Evolutionary conservation across 92 coral and sea anemone genomes (phyloP), one percentile per base, ranked within the genome.

Genomic region (Epizoanthus rinbou): DNA sequence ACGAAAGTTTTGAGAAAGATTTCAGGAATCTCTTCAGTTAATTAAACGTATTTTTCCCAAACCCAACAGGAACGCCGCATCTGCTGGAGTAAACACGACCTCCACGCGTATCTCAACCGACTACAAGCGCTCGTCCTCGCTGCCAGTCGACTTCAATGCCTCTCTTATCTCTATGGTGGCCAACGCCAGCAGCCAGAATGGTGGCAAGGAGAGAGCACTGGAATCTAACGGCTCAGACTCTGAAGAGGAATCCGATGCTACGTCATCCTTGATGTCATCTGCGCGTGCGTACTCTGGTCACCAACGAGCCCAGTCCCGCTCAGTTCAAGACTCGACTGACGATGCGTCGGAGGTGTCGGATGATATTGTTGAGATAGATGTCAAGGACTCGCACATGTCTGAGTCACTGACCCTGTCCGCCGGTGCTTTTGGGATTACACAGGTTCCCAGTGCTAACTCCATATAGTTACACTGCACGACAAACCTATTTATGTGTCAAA

Each of bases 281-380:
- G 97, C 97, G 91, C 97, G 97, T 74, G 97, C 94, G 88, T 93
- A 93, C 52, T 93, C 97, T 1, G 92, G 80, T 14, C 91, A 66
- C 75, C 16, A 57, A 69, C 86, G 80, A 21, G 86, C 89, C 76
- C 91, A 91, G 88, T 86, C 94, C 22, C 91, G 87, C 35, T 86
- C 92, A 56, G 89, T 81, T 25, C 89, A 81, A 21, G 85, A 69
- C 67, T 70, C 76, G 8, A 82, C 90, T 63, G 93, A 85, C 18
- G 91, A 81, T 45, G 83, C 74, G 57, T 70, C 70, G 1, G 86
- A 84, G 18, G 41, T 63, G n/a, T 79, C 89, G 21, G 73, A 80
- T 0, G 92, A 89, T 75, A 35, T 89, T 17, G 62, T 85, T 19
- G 87, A 84, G 22, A 52, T 89, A 3, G 92, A 89, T 78, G 67